Evolutionary conservation across 2,113 vertebrate genomes (phyloP).

Genomic region (Pionites leucogaster): DNA sequence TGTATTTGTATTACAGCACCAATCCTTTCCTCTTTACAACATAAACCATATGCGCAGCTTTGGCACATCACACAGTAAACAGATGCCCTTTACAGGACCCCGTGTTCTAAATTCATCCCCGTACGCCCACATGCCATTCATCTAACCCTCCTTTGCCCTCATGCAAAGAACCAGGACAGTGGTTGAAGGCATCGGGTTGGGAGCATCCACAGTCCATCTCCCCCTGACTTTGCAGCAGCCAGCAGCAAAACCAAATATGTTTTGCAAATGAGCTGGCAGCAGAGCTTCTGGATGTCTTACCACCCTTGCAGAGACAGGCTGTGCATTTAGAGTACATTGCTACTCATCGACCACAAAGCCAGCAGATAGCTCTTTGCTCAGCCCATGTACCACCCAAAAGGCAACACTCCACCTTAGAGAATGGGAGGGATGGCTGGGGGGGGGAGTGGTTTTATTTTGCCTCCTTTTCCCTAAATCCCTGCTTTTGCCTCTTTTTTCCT

Average conservation of each 20-base stretch:
- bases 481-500: background rate
- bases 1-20: background rate
- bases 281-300: background rate
- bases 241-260: background rate
- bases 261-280: background rate
- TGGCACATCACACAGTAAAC: background rate
- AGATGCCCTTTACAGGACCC: background rate
- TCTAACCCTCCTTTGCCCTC: background rate
- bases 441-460: background rate
- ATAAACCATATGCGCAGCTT: background rate
- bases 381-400: background rate
- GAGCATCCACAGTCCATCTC: background rate
- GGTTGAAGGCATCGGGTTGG: accelerated
- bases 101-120: background rate
- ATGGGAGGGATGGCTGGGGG: accelerated
- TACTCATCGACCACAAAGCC: background rate
- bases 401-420: background rate
- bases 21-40: background rate
- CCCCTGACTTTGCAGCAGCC: background rate
- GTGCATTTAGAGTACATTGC: background rate
- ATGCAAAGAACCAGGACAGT: background rate
- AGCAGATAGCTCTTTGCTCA: background rate
- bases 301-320: background rate
- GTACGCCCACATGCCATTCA: accelerated
- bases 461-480: background rate